These are phyloP conservation scores for Trichonephila inaurata DNA, from an alignment of 1,140 invertebrate species.

Conservation along the genomic window DNA sequence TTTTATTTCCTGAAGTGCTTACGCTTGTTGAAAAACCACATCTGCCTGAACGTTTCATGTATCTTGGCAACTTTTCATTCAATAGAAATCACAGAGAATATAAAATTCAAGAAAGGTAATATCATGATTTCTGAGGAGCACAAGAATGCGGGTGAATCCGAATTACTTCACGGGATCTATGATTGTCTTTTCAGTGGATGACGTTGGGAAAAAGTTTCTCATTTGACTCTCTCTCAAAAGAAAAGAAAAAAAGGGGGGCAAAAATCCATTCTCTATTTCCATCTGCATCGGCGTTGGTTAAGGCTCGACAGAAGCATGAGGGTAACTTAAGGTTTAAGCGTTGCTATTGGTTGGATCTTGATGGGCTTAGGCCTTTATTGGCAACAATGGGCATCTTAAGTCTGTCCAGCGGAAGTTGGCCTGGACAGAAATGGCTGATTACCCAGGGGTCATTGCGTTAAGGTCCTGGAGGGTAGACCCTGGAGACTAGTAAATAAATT, in stretches of 20 bases:
- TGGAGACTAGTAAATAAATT: conserved; percentile 76
- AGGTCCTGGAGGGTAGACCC: conserved; percentile 72
- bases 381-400: conserved; percentile 76
- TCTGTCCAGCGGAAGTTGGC: conserved; percentile 75
- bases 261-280: conserved; percentile 47
- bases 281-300: conserved; percentile 69
- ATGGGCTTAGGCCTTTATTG: conserved; percentile 75
- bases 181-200: conserved; percentile 38
- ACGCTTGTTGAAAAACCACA: too few relatives aligned
- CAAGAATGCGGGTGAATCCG: conserved; percentile 23
- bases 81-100: neutral
- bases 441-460: conserved; percentile 76
- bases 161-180: conserved; percentile 40
- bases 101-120: conserved; percentile 1
- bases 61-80: neutral
- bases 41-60: too few relatives aligned
- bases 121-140: neutral
- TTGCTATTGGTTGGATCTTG: conserved; percentile 71
- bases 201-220: conserved; percentile 50
- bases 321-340: conserved; percentile 65
- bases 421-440: conserved; percentile 76
- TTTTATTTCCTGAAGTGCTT: too few relatives aligned
- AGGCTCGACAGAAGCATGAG: conserved; percentile 34
- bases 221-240: conserved; percentile 40
- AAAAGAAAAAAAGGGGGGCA: conserved; percentile 14